These are phyloP conservation scores for Drosophila flavopinicola DNA, from an alignment of 2,888 invertebrate genomes.

Conservation along the genomic window DNA sequence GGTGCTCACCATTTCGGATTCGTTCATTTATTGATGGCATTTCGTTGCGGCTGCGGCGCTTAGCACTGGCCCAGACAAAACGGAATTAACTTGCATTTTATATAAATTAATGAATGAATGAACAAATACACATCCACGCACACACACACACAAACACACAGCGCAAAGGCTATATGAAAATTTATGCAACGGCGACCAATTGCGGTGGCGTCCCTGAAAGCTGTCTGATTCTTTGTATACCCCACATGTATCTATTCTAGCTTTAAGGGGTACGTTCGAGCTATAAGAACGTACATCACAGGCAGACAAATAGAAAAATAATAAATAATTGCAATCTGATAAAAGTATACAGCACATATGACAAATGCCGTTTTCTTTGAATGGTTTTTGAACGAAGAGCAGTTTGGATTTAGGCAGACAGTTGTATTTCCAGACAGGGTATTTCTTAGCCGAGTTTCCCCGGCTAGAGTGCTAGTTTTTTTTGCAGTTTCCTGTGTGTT, in stretches of 20 bases:
- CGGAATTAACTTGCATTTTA: conserved; percentile 82
- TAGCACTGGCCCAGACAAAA: conserved; percentile 74
- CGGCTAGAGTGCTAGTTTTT: conserved; percentile 5
- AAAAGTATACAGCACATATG: too few relatives aligned
- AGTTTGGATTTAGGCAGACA: too few relatives aligned
- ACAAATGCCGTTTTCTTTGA: too few relatives aligned
- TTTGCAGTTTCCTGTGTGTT: conserved; percentile 23
- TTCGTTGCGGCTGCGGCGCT: conserved; percentile 65
- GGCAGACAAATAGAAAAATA: too few relatives aligned
- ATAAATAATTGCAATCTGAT: too few relatives aligned
- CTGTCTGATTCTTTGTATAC: conserved; percentile 45
- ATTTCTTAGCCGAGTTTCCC: background rate
- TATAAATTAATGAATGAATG: conserved; percentile 81
- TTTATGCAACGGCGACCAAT: conserved; percentile 61
- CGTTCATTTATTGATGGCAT: conserved; percentile 77
- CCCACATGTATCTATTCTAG: background rate
- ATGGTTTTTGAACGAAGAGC: too few relatives aligned
- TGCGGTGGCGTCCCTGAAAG: conserved; percentile 58
- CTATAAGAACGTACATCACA: too few relatives aligned
- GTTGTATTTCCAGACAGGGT: background rate
- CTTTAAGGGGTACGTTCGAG: background rate
- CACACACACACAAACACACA: conserved; percentile 10
- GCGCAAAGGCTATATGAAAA: conserved; percentile 59
- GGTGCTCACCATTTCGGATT: conserved; percentile 48
- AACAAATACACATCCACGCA: conserved; percentile 41